phyloP scores from a whole-genome alignment of 1,140 invertebrate species.

The Chymomyza costata region DNA sequence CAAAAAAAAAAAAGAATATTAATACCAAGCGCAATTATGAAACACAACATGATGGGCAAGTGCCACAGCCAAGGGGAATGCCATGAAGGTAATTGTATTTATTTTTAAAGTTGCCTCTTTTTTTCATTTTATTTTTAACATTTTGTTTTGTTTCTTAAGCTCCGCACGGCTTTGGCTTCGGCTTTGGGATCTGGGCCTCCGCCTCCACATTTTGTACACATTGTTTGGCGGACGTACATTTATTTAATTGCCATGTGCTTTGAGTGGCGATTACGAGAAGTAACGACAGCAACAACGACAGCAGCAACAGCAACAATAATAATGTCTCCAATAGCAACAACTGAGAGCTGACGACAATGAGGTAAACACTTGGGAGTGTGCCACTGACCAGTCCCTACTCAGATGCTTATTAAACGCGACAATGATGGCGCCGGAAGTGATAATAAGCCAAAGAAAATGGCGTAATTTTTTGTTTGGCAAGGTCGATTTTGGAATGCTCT shows the following conservation, averaged over 20 bases:
- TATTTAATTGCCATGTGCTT: conserved; percentile 49
- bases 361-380: too few species aligned
- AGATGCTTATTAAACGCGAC: conserved; percentile 49
- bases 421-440: conserved; percentile 65
- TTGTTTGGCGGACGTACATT: conserved; percentile 39
- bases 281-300: conserved; percentile 8
- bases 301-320: conserved; percentile 10
- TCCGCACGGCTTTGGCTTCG: too few species aligned
- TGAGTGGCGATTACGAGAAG: conserved; percentile 44
- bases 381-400: conserved; percentile 18
- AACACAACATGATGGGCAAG: too few species aligned
- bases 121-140: neutral
- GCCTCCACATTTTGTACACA: conserved; percentile 35
- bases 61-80: neutral
- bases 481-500: too few species aligned
- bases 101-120: neutral
- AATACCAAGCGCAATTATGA: conserved; percentile 43
- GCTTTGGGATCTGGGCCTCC: neutral
- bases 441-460: too few species aligned
- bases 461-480: too few species aligned
- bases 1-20: conserved; percentile 32
- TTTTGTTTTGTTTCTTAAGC: too few species aligned
- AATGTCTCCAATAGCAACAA: conserved; percentile 8
- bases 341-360: conserved; percentile 17
- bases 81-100: too few species aligned